Evolutionary conservation across 2,113 vertebrate species (phyloP).

Genomic region (Hemiprocne comata): DNA sequence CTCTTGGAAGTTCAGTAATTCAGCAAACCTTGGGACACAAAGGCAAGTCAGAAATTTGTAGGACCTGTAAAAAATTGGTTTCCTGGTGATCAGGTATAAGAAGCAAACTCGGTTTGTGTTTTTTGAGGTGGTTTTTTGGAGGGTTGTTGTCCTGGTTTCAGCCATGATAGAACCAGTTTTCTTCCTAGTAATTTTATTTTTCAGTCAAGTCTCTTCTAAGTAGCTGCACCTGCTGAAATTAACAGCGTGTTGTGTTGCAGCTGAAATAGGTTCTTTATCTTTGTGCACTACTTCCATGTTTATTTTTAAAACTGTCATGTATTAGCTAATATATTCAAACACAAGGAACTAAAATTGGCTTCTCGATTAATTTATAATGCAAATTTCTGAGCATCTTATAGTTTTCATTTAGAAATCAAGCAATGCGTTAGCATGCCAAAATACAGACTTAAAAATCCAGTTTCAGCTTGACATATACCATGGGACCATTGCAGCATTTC

Average conservation of each 20-base stretch:
- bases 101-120: not conserved
- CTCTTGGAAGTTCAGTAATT: not conserved
- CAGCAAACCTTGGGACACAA: not conserved
- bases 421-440: not conserved
- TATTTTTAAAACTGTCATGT: not conserved
- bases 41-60: not conserved
- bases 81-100: not conserved
- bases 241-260: not conserved
- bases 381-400: not conserved
- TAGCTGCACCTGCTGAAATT: no score
- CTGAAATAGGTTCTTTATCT: not conserved
- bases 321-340: not conserved
- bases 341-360: not conserved
- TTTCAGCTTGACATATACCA: not conserved
- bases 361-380: not conserved
- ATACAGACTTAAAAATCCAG: not conserved
- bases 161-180: no score
- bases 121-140: no score
- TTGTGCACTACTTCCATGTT: not conserved
- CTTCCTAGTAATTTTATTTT: no score
- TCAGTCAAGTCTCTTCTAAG: no score
- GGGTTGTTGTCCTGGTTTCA: no score
- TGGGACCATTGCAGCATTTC: not conserved
- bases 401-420: not conserved
- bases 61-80: not conserved